phyloP scores from a whole-genome alignment of 2,113 vertebrate species.

The Oreochromis spilurus region DNA sequence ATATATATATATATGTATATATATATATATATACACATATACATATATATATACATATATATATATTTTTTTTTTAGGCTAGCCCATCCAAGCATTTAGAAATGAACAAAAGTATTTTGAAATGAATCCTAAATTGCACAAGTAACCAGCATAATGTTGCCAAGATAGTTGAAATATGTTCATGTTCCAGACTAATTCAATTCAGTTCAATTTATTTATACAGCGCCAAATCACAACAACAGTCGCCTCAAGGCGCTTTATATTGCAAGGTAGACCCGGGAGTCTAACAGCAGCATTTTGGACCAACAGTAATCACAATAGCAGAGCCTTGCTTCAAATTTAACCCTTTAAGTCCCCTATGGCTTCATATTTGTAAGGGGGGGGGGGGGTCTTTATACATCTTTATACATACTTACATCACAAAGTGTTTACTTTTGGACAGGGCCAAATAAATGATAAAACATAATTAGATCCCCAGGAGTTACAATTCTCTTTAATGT shows the following conservation, averaged over 20 bases:
- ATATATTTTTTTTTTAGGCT: rapidly evolving
- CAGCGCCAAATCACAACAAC: not conserved
- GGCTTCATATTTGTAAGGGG: not conserved
- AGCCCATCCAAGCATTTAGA: not conserved
- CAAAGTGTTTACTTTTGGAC: not conserved
- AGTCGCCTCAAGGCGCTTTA: not conserved
- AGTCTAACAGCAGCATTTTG: not conserved
- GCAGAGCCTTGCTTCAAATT: not conserved
- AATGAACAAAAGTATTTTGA: not conserved
- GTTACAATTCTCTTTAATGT: not conserved
- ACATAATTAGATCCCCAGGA: not conserved
- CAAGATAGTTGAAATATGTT: not conserved
- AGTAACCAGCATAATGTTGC: not conserved
- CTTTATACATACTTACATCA: not conserved
- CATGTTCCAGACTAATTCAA: not conserved
- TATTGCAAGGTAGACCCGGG: not conserved
- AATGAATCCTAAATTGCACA: not conserved
- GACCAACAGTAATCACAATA: not conserved
- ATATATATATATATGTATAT: not conserved
- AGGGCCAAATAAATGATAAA: not conserved
- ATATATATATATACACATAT: too few species aligned
- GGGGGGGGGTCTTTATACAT: not conserved
- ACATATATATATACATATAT: too few species aligned
- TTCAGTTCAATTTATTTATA: not conserved
- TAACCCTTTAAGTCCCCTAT: not conserved